Evolutionary conservation across 2,113 vertebrate genomes (phyloP).

Genomic region (Alethe castanea): DNA sequence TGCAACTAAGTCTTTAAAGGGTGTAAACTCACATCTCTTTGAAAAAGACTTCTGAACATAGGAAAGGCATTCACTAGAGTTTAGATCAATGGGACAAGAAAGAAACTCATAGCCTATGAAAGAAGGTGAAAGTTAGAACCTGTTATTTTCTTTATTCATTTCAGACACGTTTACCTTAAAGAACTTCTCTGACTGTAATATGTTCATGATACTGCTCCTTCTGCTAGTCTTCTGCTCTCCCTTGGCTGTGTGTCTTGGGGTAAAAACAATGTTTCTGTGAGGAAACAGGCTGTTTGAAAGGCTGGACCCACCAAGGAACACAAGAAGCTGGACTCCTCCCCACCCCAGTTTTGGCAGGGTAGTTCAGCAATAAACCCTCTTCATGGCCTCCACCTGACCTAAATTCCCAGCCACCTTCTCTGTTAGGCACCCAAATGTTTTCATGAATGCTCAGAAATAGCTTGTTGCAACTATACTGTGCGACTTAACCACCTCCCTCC

Average conservation of each 20-base stretch:
- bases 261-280: neutral
- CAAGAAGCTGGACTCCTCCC: neutral
- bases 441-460: neutral
- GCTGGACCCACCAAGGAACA: neutral
- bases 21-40: neutral
- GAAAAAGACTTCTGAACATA: neutral
- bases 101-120: neutral
- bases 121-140: neutral
- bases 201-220: neutral
- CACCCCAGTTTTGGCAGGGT: rapidly evolving
- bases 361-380: neutral
- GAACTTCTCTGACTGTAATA: neutral
- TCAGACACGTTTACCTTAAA: neutral
- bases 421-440: neutral
- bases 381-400: neutral
- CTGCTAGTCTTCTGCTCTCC: neutral
- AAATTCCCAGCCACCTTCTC: neutral
- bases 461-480: neutral
- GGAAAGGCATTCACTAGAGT: neutral
- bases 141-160: neutral
- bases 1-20: neutral
- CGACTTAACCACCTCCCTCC: neutral
- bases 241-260: neutral
- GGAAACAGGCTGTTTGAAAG: neutral
- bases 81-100: neutral